Conservation (phyloP, 2,888 invertebrate genomes). For the Lingula anatina region DNA sequence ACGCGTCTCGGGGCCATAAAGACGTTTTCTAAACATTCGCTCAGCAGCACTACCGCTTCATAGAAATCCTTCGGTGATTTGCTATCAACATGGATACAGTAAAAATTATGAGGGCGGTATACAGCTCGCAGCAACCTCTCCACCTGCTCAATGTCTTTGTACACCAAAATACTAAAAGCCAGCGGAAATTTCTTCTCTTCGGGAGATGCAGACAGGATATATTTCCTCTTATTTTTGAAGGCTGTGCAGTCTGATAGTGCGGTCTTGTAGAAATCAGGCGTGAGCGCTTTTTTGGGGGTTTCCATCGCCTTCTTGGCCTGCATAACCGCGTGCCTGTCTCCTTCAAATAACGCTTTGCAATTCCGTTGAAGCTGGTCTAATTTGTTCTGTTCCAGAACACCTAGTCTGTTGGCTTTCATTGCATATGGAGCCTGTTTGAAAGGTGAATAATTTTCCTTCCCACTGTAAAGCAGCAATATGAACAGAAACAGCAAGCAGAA, state of each 20-base stretch:
- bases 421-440: too few relatives aligned
- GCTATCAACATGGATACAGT: constrained; percentile 35
- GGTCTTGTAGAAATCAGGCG: too few relatives aligned
- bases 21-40: constrained; percentile 28
- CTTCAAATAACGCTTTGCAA: too few relatives aligned
- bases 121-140: constrained; percentile 29
- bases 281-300: too few relatives aligned
- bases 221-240: constrained; percentile 13
- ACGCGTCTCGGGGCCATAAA: constrained; percentile 18
- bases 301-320: too few relatives aligned
- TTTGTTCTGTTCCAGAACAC: too few relatives aligned
- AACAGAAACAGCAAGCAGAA: too few relatives aligned
- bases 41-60: constrained; percentile 12
- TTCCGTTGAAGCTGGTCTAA: too few relatives aligned
- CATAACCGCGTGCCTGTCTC: too few relatives aligned
- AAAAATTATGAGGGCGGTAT: constrained; percentile 35
- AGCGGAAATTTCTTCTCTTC: constrained; percentile 23
- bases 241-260: constrained; percentile 14
- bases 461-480: too few relatives aligned
- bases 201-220: constrained; percentile 13
- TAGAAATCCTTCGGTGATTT: constrained; percentile 13
- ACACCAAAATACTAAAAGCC: constrained; percentile 28
- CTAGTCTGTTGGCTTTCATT: too few relatives aligned
- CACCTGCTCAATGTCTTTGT: constrained; percentile 20
- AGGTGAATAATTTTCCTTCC: too few relatives aligned